Evolutionary conservation across 2,888 invertebrate species (phyloP).

Genomic region (Heterodera filipjevi): DNA sequence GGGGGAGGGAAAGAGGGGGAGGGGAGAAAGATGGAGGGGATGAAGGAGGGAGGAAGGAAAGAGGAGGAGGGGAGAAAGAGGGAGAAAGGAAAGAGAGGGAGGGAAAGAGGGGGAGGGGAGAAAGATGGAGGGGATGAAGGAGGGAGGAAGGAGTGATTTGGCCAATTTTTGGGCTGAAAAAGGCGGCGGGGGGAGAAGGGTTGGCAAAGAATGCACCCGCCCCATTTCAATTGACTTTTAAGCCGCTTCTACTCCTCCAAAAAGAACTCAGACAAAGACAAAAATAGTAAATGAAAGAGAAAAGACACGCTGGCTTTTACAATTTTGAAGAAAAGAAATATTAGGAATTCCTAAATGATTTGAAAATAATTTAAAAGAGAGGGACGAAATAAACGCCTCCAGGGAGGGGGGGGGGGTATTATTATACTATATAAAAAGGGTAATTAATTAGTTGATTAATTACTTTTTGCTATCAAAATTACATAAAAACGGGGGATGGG

Average conservation of each 20-base stretch:
- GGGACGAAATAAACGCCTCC: no score
- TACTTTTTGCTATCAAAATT: neutral
- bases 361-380: no score
- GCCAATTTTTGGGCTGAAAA: conserved; percentile 4
- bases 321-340: no score
- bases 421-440: neutral
- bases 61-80: no score
- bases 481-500: neutral
- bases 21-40: neutral
- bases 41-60: no score
- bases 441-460: neutral
- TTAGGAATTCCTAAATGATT: no score
- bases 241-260: neutral
- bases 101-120: neutral
- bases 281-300: no score
- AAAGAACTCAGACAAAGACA: no score
- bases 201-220: neutral
- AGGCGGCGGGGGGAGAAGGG: neutral
- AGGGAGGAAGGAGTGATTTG: neutral
- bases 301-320: no score
- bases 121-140: neutral
- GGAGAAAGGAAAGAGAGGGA: no score
- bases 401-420: neutral
- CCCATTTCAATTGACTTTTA: neutral
- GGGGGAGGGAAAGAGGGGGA: neutral